Evolutionary conservation across 2,888 invertebrate genomes (phyloP).

Genomic region (Axea sp.): DNA sequence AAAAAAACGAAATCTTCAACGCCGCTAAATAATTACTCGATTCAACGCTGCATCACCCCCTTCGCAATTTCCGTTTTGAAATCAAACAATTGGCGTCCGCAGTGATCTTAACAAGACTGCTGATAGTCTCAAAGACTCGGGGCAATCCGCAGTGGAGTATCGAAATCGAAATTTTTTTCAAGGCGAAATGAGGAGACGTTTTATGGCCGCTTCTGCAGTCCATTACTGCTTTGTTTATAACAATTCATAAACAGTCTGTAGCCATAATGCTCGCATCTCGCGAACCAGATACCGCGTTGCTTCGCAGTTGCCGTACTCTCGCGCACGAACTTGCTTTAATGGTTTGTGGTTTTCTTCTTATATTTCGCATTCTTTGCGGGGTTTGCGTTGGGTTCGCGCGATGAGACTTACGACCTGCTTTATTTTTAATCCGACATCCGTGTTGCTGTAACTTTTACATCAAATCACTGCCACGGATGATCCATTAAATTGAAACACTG

Average conservation of each 20-base stretch:
- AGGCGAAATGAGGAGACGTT: slow-evolving; percentile 67
- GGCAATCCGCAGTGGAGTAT: background rate
- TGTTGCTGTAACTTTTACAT: too few relatives aligned
- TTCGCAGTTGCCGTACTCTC: slow-evolving; percentile 60
- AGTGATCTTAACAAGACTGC: too few relatives aligned
- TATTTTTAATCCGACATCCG: background rate
- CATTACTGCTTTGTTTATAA: slow-evolving; percentile 78
- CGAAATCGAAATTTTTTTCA: slow-evolving; percentile 50
- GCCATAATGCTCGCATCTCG: slow-evolving; percentile 71
- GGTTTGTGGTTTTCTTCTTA: slow-evolving; percentile 65
- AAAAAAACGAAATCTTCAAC: too few relatives aligned
- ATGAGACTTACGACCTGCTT: background rate
- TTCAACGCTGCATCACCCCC: too few relatives aligned
- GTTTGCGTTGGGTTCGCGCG: slow-evolving; percentile 14
- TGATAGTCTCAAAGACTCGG: background rate
- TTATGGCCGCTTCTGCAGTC: slow-evolving; percentile 78
- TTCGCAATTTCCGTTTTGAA: too few relatives aligned
- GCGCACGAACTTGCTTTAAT: slow-evolving; percentile 63
- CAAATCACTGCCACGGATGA: too few relatives aligned
- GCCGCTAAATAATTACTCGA: too few relatives aligned
- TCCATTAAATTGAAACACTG: too few relatives aligned
- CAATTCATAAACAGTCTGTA: slow-evolving; percentile 76
- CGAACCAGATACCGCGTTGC: slow-evolving; percentile 63
- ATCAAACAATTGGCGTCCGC: too few relatives aligned
- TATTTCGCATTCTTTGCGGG: slow-evolving; percentile 63